These are phyloP conservation scores for Andricus curvator DNA, from an alignment of 2,888 invertebrate genomes.

Conservation along the genomic window DNA sequence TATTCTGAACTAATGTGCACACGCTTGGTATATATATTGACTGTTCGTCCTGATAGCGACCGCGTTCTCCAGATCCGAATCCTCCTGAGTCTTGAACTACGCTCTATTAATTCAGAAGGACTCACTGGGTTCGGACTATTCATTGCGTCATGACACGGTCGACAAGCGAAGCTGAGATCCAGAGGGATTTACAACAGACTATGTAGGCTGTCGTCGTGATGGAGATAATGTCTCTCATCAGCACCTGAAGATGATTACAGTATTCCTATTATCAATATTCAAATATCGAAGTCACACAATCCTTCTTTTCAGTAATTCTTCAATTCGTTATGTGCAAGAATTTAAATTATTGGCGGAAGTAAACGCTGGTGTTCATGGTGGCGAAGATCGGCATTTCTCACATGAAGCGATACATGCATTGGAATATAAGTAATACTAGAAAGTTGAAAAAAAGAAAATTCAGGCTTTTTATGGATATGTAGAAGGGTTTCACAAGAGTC, in stretches of 20 bases:
- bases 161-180: slow-evolving; percentile 60
- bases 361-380: too few relatives aligned
- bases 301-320: too few relatives aligned
- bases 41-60: slow-evolving; percentile 32
- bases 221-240: slow-evolving; percentile 31
- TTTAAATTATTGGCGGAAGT: too few relatives aligned
- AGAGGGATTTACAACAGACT: slow-evolving; percentile 51
- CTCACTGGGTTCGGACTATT: slow-evolving; percentile 60
- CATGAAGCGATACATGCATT: too few relatives aligned
- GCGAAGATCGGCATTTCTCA: too few relatives aligned
- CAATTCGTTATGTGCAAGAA: too few relatives aligned
- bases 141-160: slow-evolving; percentile 60
- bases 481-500: too few relatives aligned
- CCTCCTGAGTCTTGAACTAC: slow-evolving; percentile 57
- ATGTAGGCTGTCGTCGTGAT: slow-evolving; percentile 44
- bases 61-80: slow-evolving; percentile 49
- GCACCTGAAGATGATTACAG: background rate
- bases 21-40: slow-evolving; percentile 43
- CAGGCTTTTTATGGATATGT: too few relatives aligned
- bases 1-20: slow-evolving; percentile 41
- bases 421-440: too few relatives aligned
- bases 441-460: too few relatives aligned
- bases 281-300: background rate
- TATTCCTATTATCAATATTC: background rate
- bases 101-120: slow-evolving; percentile 65